phyloP scores from a whole-genome alignment of 2,113 vertebrate species.

The Oncorhynchus nerka region DNA sequence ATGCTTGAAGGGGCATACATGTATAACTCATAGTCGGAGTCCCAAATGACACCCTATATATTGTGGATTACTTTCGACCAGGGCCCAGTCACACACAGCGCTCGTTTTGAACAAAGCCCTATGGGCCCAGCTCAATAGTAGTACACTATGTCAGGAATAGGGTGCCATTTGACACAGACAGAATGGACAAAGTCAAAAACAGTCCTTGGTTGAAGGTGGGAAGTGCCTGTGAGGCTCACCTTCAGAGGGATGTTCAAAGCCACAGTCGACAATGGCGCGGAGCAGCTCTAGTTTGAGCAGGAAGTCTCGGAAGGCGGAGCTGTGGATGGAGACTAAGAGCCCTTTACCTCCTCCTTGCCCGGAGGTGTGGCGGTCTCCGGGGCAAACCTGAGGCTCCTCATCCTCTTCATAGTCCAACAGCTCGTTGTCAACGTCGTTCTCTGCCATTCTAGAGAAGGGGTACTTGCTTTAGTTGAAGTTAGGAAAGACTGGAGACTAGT shows the following conservation, averaged over 20 bases:
- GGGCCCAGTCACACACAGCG: not conserved
- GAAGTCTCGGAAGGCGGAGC: constrained; percentile 87
- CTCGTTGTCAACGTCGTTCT: constrained; percentile 84
- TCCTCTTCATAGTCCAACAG: constrained; percentile 87
- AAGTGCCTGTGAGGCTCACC: constrained; percentile 55
- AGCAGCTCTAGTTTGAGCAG: constrained; percentile 86
- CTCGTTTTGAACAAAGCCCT: not conserved
- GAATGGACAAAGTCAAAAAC: no score
- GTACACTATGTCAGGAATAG: not conserved
- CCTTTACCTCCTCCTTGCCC: constrained; percentile 84
- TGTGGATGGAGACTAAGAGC: constrained; percentile 90
- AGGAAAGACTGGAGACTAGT: no score
- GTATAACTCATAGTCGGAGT: no score
- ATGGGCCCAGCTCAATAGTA: not conserved
- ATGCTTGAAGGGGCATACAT: no score
- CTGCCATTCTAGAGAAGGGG: constrained; percentile 71
- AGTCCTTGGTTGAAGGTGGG: not conserved
- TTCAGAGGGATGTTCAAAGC: constrained; percentile 88
- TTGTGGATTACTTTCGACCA: not conserved
- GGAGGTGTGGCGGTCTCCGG: constrained; percentile 57
- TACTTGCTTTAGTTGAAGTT: no score
- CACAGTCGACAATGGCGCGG: constrained; percentile 85
- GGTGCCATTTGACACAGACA: no score
- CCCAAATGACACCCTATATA: no score
- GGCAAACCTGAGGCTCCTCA: constrained; percentile 81